Conservation (phyloP, 2,797 vertebrate species). For the Crocodylus rhombifer region DNA sequence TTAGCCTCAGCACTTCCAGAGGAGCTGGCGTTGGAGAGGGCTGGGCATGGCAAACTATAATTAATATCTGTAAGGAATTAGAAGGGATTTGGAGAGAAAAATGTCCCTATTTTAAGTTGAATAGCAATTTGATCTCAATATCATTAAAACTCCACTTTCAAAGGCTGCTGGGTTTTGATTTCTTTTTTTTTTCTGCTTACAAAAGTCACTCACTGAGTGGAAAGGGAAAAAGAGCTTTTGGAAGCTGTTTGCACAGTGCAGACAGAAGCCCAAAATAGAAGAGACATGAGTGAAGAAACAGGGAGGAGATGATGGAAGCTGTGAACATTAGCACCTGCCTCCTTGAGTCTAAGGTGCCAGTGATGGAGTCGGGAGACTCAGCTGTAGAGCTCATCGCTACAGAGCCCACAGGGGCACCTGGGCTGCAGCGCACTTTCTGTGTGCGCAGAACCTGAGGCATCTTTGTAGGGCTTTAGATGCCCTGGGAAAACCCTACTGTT, state of each 20-base stretch:
- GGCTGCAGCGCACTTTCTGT: background rate
- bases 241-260: background rate
- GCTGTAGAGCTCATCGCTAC: too few species aligned
- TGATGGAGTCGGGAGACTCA: background rate
- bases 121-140: conserved; percentile 11
- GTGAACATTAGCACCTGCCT: background rate
- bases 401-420: background rate
- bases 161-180: background rate
- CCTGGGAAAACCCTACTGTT: background rate
- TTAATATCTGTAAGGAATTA: conserved; percentile 20
- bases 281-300: background rate
- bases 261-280: background rate
- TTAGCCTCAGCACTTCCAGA: accelerated
- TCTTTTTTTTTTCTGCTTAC: background rate
- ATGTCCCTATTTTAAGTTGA: conserved; percentile 3
- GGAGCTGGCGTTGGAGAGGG: background rate
- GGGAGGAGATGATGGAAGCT: background rate
- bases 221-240: background rate
- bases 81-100: conserved; percentile 49
- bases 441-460: background rate
- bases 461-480: accelerated
- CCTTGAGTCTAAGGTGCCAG: background rate
- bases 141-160: background rate
- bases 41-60: background rate
- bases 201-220: background rate